These are phyloP conservation scores for Drosophila bipectinata DNA, from an alignment of 1,140 invertebrate genomes.

Conservation along the genomic window DNA sequence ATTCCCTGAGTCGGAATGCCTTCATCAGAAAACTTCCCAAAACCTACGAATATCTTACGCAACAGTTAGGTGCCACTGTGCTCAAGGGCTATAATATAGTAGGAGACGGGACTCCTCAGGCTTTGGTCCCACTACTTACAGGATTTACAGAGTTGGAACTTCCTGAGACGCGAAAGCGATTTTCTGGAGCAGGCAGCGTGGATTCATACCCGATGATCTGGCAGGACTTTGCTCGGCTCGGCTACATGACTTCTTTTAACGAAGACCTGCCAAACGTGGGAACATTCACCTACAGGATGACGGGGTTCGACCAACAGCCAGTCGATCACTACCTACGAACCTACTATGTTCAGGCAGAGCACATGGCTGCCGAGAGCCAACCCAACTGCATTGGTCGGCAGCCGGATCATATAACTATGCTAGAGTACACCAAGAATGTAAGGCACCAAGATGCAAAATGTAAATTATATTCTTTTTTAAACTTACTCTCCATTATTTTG, in stretches of 20 bases:
- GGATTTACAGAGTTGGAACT: slow-evolving; percentile 94
- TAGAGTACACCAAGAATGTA: slow-evolving; percentile 88
- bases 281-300: slow-evolving; percentile 95
- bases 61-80: slow-evolving; percentile 88
- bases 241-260: slow-evolving; percentile 91
- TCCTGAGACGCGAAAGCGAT: slow-evolving; percentile 92
- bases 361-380: slow-evolving; percentile 85
- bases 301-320: slow-evolving; percentile 93
- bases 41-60: slow-evolving; percentile 90
- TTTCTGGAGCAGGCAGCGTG: slow-evolving; percentile 87
- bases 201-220: slow-evolving; percentile 93
- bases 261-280: slow-evolving; percentile 94
- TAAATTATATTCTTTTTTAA: neutral
- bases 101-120: slow-evolving; percentile 97
- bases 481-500: slow-evolving; percentile 52
- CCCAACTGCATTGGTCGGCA: slow-evolving; percentile 91
- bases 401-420: slow-evolving; percentile 89
- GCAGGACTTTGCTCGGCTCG: slow-evolving; percentile 89
- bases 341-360: slow-evolving; percentile 88
- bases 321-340: slow-evolving; percentile 96
- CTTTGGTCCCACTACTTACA: slow-evolving; percentile 95
- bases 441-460: slow-evolving; percentile 16
- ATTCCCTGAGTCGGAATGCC: slow-evolving; percentile 94
- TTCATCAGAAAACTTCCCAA: slow-evolving; percentile 94
- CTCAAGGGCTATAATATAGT: slow-evolving; percentile 95